phyloP scores from a whole-genome alignment of 2,888 invertebrate genomes.

The Leucophenga montana region DNA sequence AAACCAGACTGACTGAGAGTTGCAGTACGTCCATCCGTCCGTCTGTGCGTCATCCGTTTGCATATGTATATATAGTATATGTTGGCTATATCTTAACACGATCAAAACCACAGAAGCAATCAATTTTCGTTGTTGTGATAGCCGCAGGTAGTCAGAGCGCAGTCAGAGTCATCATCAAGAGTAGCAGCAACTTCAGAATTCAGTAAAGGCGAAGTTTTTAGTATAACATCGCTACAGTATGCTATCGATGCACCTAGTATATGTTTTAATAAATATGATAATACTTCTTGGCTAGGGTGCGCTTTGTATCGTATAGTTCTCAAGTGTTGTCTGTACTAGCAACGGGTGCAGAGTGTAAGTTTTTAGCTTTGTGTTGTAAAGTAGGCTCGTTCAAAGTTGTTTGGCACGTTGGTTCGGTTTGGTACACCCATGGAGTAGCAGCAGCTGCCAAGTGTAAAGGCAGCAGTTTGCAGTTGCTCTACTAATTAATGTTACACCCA shows the following conservation, averaged over 20 bases:
- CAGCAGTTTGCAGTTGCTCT: slow-evolving; percentile 46
- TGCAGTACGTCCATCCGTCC: too few relatives aligned
- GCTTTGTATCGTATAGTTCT: not conserved
- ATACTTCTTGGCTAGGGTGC: slow-evolving; percentile 35
- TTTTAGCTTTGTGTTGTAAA: too few relatives aligned
- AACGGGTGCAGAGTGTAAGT: too few relatives aligned
- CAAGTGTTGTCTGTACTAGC: not conserved
- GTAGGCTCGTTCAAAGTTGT: not conserved
- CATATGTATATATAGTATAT: slow-evolving; percentile 49
- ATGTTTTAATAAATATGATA: slow-evolving; percentile 66
- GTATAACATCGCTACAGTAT: not conserved
- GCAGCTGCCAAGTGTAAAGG: slow-evolving; percentile 12
- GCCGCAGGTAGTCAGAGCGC: slow-evolving; percentile 64
- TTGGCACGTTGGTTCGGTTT: not conserved
- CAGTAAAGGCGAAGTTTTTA: not conserved
- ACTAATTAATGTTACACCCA: slow-evolving; percentile 62
- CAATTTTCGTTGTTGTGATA: slow-evolving; percentile 71
- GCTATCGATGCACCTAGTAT: slow-evolving; percentile 33
- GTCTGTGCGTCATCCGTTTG: too few relatives aligned
- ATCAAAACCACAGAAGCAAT: slow-evolving; percentile 67
- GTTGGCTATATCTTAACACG: slow-evolving; percentile 63
- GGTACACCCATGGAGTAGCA: not conserved
- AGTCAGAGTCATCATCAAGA: slow-evolving; percentile 27
- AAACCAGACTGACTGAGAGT: too few relatives aligned
- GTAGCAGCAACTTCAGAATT: not conserved